Evolutionary conservation across 2,888 invertebrate genomes (phyloP).

Genomic region (Herminia tarsipennalis): DNA sequence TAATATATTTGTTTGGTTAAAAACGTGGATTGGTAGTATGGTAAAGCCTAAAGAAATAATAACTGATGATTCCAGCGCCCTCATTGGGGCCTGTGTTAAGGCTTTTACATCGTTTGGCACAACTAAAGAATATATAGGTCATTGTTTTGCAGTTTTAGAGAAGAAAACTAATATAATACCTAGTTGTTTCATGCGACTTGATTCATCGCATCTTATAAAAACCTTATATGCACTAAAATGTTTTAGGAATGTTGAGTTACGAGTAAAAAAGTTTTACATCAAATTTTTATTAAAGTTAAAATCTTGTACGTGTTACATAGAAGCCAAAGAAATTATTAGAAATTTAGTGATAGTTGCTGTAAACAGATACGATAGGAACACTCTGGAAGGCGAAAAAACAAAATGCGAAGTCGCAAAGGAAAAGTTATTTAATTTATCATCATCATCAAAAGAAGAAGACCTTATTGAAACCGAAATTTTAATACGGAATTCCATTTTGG

Average conservation of each 20-base stretch:
- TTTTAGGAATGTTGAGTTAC: too few species aligned
- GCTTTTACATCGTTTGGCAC: too few species aligned
- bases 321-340: background rate
- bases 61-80: too few species aligned
- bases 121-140: too few species aligned
- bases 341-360: background rate
- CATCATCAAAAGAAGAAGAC: background rate
- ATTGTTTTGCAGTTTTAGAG: background rate
- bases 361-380: background rate
- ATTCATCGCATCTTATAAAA: too few species aligned
- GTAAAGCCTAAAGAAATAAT: background rate
- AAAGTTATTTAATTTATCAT: background rate
- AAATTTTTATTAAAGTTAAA: too few species aligned
- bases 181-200: too few species aligned
- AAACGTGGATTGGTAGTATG: background rate
- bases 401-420: conserved; percentile 3
- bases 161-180: too few species aligned
- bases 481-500: background rate
- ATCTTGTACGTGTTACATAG: background rate
- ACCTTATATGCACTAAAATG: too few species aligned
- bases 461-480: background rate
- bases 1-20: background rate
- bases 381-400: background rate
- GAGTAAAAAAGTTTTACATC: too few species aligned
- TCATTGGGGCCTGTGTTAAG: too few species aligned